A percentile compares a stretch with the other conserved stretches of the same genome.
phyloP scores from a whole-genome alignment of 2,797 vertebrate genomes.

The Lagodon rhomboides region DNA sequence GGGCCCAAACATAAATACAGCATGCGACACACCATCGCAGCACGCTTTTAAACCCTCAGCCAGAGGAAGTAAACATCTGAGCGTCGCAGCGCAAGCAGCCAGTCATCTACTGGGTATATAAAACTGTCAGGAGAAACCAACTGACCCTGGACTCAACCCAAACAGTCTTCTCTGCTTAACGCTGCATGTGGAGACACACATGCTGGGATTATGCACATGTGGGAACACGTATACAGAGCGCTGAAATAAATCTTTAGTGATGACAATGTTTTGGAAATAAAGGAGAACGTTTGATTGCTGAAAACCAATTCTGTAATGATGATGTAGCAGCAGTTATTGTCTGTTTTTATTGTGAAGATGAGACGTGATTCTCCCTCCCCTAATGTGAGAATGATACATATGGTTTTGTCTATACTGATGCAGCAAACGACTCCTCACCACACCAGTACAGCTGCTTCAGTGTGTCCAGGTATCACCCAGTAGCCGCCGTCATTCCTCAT shows the following conservation, averaged over 20 bases:
- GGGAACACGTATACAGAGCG: constrained; percentile 5
- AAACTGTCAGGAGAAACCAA: constrained; percentile 84
- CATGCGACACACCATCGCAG: constrained; percentile 61
- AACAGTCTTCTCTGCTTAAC: constrained; percentile 66
- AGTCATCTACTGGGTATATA: constrained; percentile 75
- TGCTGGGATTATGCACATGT: constrained; percentile 16
- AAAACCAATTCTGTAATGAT: no score
- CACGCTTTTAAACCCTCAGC: constrained; percentile 73
- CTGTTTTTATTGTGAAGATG: not conserved
- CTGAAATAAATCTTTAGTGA: not conserved
- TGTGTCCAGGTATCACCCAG: constrained; percentile 68
- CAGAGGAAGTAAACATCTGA: constrained; percentile 72
- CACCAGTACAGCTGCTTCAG: constrained; percentile 28
- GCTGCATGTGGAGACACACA: constrained; percentile 43
- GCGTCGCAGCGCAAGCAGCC: constrained; percentile 58
- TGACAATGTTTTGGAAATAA: constrained; percentile 9
- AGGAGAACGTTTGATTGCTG: not conserved
- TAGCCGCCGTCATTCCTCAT: constrained; percentile 65
- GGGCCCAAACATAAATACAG: constrained; percentile 78
- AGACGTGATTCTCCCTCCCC: not conserved
- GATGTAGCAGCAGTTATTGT: no score
- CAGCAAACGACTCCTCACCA: constrained; percentile 15
- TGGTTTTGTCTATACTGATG: not conserved
- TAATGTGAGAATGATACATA: constrained; percentile 28
- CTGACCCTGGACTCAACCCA: constrained; percentile 86